Conservation (phyloP, 2,113 vertebrate species). For the Syrrhaptes paradoxus region DNA sequence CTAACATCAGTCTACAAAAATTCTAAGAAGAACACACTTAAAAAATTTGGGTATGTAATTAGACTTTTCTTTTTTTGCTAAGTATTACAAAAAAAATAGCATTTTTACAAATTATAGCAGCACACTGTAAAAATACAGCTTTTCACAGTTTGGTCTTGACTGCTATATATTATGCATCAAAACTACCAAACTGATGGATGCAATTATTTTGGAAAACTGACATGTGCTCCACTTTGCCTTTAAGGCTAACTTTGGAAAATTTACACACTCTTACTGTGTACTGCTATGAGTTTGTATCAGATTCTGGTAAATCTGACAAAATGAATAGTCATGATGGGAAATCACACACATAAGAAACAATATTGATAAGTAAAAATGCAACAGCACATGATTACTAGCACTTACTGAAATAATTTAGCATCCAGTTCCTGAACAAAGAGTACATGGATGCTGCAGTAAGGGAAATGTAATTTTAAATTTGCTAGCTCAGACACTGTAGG, state of each 20-base stretch:
- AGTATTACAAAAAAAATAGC: not conserved
- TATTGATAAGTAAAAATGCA: not conserved
- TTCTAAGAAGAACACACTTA: not conserved
- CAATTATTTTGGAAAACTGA: not conserved
- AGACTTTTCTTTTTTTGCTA: not conserved
- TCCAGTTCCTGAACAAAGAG: not conserved
- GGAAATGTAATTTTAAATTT: not conserved
- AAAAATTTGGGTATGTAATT: not conserved
- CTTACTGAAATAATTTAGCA: not conserved
- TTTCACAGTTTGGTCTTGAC: not conserved
- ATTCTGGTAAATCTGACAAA: not conserved
- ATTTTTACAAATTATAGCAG: not conserved
- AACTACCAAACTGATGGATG: not conserved
- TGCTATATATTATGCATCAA: not conserved
- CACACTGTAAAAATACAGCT: not conserved
- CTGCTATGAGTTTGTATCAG: not conserved
- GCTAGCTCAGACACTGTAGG: not conserved
- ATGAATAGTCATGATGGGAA: not conserved
- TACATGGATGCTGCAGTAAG: not conserved
- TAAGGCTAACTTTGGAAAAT: not conserved
- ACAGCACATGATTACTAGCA: not conserved
- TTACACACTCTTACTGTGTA: not conserved
- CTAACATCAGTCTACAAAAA: not conserved
- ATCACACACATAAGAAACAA: not conserved
- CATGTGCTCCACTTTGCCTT: not conserved